Evolutionary conservation across 2,888 invertebrate species (phyloP).

Genomic region (Leptopterna dolabrata): DNA sequence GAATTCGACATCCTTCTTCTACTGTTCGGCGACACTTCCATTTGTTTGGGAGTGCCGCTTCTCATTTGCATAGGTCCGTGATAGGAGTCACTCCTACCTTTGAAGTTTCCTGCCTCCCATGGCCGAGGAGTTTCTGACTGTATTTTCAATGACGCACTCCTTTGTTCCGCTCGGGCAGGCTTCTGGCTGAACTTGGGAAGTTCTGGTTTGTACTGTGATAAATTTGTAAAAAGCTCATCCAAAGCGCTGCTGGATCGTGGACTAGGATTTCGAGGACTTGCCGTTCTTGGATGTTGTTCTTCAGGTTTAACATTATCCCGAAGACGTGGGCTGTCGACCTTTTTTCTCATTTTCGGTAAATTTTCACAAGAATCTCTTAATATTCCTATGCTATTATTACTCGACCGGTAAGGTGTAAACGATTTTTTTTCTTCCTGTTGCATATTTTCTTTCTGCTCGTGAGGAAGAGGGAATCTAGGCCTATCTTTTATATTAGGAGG

Average conservation of each 20-base stretch:
- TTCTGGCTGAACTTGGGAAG: slow-evolving; percentile 43
- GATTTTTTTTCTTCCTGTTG: slow-evolving; percentile 18
- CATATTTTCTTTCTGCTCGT: slow-evolving; percentile 37
- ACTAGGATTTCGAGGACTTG: slow-evolving; percentile 26
- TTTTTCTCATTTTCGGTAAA: slow-evolving; percentile 46
- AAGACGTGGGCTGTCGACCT: slow-evolving; percentile 19
- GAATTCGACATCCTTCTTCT: slow-evolving; percentile 34
- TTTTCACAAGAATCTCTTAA: slow-evolving; percentile 49
- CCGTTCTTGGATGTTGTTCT: slow-evolving; percentile 16
- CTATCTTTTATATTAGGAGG: slow-evolving; percentile 39
- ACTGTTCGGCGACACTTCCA: slow-evolving; percentile 42
- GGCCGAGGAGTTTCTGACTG: slow-evolving; percentile 46
- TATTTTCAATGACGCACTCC: slow-evolving; percentile 50
- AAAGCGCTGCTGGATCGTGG: neutral
- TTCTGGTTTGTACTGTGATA: slow-evolving; percentile 31
- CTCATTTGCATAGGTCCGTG: slow-evolving; percentile 42
- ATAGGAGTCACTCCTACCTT: slow-evolving; percentile 48
- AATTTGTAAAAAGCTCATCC: slow-evolving; percentile 41
- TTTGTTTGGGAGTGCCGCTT: slow-evolving; percentile 30
- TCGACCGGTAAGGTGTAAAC: slow-evolving; percentile 11
- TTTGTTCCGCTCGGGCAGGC: slow-evolving; percentile 16
- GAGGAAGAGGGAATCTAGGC: slow-evolving; percentile 28
- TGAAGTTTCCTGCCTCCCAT: slow-evolving; percentile 35
- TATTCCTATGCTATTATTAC: slow-evolving; percentile 22
- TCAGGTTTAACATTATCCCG: slow-evolving; percentile 29